phyloP scores from a whole-genome alignment of 2,113 vertebrate species.

The Paratilapia polleni region DNA sequence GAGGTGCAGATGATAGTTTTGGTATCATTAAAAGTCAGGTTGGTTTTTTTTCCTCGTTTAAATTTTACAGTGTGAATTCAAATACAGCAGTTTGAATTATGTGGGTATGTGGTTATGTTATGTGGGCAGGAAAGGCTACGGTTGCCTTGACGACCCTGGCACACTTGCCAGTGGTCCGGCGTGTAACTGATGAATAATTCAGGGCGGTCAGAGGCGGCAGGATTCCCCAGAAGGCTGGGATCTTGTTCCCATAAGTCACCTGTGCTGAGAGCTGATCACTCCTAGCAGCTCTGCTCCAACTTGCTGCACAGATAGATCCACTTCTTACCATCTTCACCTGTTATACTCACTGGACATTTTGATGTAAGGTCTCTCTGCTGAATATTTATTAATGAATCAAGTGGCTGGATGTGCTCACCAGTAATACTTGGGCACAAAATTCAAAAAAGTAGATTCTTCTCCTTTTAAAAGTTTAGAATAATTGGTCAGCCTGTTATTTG shows the following conservation, averaged over 20 bases:
- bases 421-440: not conserved
- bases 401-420: not conserved
- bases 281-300: not conserved
- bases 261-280: constrained; percentile 12
- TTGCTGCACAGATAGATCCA: not conserved
- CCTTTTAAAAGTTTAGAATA: not conserved
- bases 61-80: constrained; percentile 9
- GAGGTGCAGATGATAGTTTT: not conserved
- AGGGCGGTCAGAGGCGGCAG: constrained; percentile 58
- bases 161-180: constrained; percentile 48
- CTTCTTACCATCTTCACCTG: not conserved
- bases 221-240: constrained; percentile 44
- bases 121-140: constrained; percentile 68
- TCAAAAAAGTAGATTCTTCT: not conserved
- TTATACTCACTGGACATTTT: not conserved
- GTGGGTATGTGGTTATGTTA: constrained; percentile 61
- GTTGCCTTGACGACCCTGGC: constrained; percentile 77
- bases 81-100: constrained; percentile 19
- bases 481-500: constrained; percentile 6
- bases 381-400: not conserved
- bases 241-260: constrained; percentile 57
- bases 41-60: constrained; percentile 21
- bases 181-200: constrained; percentile 77
- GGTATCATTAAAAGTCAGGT: constrained; percentile 8
- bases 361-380: not conserved